These are phyloP conservation scores for Agapornis roseicollis DNA, from an alignment of 2,113 vertebrate species.

Conservation along the genomic window DNA sequence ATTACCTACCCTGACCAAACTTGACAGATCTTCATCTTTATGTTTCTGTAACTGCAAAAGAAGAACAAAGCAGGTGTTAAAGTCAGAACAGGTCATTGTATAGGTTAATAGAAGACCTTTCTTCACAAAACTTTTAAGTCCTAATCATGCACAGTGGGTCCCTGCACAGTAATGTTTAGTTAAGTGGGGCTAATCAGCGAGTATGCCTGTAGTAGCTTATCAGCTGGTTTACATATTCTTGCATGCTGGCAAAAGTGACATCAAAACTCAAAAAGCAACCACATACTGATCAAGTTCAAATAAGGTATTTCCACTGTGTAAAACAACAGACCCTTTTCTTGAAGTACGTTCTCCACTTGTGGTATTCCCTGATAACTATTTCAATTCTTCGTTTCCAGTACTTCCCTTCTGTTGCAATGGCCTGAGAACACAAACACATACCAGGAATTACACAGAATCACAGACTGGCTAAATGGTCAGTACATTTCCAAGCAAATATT, in stretches of 20 bases:
- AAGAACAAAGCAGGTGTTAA: not conserved
- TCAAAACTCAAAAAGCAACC: not conserved
- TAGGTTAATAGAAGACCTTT: not conserved
- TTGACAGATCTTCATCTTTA: conserved; percentile 97
- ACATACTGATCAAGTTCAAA: not conserved
- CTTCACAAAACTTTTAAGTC: not conserved
- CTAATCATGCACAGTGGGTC: not conserved
- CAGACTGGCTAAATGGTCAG: not conserved
- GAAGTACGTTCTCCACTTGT: conserved; percentile 99
- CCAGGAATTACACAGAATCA: not conserved
- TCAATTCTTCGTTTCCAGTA: conserved; percentile 96
- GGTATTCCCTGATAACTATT: conserved; percentile 94
- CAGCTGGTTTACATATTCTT: not conserved
- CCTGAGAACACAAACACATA: conserved; percentile 71
- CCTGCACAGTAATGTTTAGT: not conserved
- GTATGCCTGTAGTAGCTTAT: not conserved
- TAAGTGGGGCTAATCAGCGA: not conserved
- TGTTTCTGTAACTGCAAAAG: conserved; percentile 90
- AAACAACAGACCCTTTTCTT: conserved; percentile 89
- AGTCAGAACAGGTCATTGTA: not conserved
- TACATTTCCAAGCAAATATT: conserved; percentile 35
- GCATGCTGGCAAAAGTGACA: not conserved
- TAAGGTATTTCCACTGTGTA: not conserved
- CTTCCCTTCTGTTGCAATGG: conserved; percentile 87
- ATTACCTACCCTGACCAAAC: conserved; percentile 88